phyloP scores from a whole-genome alignment of 1,140 invertebrate genomes.

The Vanessa atalanta region DNA sequence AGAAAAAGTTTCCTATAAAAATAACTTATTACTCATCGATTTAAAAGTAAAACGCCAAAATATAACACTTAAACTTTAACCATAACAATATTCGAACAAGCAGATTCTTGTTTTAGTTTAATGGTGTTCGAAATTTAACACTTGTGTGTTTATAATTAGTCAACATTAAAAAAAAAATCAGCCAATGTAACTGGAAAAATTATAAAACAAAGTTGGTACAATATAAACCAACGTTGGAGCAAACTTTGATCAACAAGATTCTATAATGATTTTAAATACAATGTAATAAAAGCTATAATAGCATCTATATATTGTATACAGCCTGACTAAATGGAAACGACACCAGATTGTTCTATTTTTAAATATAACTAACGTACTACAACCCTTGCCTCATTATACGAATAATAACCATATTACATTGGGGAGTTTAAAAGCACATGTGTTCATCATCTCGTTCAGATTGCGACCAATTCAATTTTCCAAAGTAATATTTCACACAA shows the following conservation, averaged over 20 bases:
- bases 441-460: constrained; percentile 58
- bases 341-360: not conserved
- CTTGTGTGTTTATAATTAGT: constrained; percentile 13
- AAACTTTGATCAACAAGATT: not conserved
- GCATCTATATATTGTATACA: no score
- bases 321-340: no score
- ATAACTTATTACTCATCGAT: constrained; percentile 19
- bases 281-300: constrained; percentile 18
- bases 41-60: not conserved
- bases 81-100: constrained; percentile 31
- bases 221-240: not conserved
- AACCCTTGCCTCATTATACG: constrained; percentile 31
- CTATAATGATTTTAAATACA: not conserved
- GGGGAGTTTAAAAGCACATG: constrained; percentile 59
- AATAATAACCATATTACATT: constrained; percentile 51
- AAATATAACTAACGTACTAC: constrained; percentile 1
- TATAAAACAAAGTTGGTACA: not conserved
- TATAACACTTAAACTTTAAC: constrained; percentile 16
- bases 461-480: constrained; percentile 76
- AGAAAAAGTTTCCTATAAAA: constrained; percentile 9
- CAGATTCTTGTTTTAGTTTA: constrained; percentile 20
- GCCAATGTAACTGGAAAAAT: not conserved
- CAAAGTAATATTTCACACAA: constrained; percentile 74
- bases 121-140: constrained; percentile 21
- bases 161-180: constrained; percentile 15